A percentile compares a stretch with the other conserved stretches of the same genome.
phyloP scores from a whole-genome alignment of 2,888 invertebrate species.

The Barypeithes pellucidus region DNA sequence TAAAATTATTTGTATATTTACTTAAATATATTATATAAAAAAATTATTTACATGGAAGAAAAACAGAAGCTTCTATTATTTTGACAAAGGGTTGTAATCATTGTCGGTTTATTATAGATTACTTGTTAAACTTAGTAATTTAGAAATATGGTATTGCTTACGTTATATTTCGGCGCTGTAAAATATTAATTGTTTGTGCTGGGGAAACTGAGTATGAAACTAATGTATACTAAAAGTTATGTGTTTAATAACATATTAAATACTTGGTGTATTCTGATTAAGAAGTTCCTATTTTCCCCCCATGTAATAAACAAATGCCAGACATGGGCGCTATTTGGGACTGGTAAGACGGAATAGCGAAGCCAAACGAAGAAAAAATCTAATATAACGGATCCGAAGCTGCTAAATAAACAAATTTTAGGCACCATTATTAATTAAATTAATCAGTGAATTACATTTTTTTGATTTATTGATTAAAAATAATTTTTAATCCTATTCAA shows the following conservation, averaged over 20 bases:
- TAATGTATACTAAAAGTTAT: slow-evolving; percentile 18
- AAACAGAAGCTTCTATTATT: neutral
- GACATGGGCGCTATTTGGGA: too few relatives aligned
- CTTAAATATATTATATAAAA: too few relatives aligned
- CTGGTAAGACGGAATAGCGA: too few relatives aligned
- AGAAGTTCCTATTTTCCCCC: slow-evolving; percentile 1
- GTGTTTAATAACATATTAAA: slow-evolving; percentile 21
- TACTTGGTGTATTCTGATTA: slow-evolving; percentile 5
- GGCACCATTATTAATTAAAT: too few relatives aligned
- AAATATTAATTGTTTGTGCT: slow-evolving; percentile 14
- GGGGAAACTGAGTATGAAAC: neutral
- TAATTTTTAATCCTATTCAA: too few relatives aligned
- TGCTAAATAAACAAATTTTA: too few relatives aligned
- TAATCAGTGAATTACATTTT: too few relatives aligned
- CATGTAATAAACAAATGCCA: slow-evolving; percentile 9
- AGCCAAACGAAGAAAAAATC: too few relatives aligned
- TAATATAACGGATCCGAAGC: too few relatives aligned
- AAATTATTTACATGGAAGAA: neutral
- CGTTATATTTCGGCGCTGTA: neutral
- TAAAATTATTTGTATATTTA: too few relatives aligned
- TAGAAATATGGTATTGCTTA: slow-evolving; percentile 7
- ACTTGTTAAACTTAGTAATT: slow-evolving; percentile 12
- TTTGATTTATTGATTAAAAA: too few relatives aligned
- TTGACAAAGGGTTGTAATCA: neutral
- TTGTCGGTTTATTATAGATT: slow-evolving; percentile 10